Evolutionary conservation across 2,888 invertebrate species (phyloP).

Genomic region (Chrysodeixis includens): DNA sequence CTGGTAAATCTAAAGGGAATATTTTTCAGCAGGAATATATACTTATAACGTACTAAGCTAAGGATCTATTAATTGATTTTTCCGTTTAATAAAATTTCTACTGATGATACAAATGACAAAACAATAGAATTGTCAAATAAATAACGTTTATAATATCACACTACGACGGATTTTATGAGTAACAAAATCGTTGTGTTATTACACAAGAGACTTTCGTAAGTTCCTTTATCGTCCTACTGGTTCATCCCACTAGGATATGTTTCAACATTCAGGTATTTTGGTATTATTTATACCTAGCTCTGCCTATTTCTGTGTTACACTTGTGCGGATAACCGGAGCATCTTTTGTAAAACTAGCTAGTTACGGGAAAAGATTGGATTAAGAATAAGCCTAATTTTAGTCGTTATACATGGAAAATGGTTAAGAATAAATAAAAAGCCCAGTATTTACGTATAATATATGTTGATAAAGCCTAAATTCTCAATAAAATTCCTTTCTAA

Average conservation of each 20-base stretch:
- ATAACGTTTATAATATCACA: not conserved
- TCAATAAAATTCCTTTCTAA: not conserved
- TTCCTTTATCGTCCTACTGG: not conserved
- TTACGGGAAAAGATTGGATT: too few species aligned
- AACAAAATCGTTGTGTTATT: not conserved
- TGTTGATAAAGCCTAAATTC: too few species aligned
- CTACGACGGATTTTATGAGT: not conserved
- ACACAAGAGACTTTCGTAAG: not conserved
- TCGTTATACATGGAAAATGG: too few species aligned
- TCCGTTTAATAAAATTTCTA: not conserved
- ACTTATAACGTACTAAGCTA: too few species aligned
- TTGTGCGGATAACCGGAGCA: too few species aligned
- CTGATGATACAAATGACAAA: not conserved
- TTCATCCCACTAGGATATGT: not conserved
- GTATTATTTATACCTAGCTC: too few species aligned
- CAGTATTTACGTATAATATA: too few species aligned
- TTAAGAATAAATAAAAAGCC: not conserved
- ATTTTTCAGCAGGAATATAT: not conserved
- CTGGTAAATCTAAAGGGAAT: not conserved
- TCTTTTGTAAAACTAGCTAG: too few species aligned
- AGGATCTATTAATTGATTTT: too few species aligned
- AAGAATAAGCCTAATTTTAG: too few species aligned
- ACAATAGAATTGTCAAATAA: not conserved
- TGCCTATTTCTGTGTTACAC: too few species aligned
- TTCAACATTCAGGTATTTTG: not conserved